Evolutionary conservation across 2,113 vertebrate genomes (phyloP).

Genomic region (Dunckerocampus dactyliophorus): DNA sequence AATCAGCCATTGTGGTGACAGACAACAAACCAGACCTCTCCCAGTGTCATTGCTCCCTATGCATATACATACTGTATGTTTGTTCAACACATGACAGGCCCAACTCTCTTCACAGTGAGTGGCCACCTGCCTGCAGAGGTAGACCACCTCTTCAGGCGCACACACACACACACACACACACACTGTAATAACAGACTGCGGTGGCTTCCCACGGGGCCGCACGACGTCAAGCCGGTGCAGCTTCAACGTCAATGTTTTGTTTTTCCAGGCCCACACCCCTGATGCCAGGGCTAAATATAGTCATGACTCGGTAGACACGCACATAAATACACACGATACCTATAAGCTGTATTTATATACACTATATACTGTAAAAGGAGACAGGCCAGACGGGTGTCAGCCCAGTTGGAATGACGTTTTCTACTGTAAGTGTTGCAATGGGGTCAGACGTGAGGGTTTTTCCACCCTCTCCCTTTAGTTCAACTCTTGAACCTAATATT

Average conservation of each 20-base stretch:
- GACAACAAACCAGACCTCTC: slow-evolving; percentile 48
- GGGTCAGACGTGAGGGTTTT: slow-evolving; percentile 12
- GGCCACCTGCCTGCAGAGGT: slow-evolving; percentile 8
- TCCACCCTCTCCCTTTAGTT: slow-evolving; percentile 16
- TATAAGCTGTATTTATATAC: slow-evolving; percentile 30
- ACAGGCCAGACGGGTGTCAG: slow-evolving; percentile 61
- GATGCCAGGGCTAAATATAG: slow-evolving; percentile 67
- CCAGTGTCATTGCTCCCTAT: slow-evolving; percentile 7
- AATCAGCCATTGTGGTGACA: slow-evolving; percentile 46
- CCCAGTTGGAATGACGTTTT: slow-evolving; percentile 19
- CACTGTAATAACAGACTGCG: slow-evolving; percentile 59
- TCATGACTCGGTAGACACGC: slow-evolving; percentile 23
- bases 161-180: slow-evolving; percentile 10
- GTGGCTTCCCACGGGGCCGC: slow-evolving; percentile 43
- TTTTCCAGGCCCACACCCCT: slow-evolving; percentile 70
- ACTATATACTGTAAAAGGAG: slow-evolving; percentile 20
- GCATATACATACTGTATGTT: slow-evolving; percentile 3
- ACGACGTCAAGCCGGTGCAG: slow-evolving; percentile 53
- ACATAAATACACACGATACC: slow-evolving; percentile 32
- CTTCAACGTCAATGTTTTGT: slow-evolving; percentile 66
- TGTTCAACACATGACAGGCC: no score
- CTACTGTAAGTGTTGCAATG: slow-evolving; percentile 23
- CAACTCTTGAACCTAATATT: slow-evolving; percentile 1
- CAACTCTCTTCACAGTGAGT: no score
- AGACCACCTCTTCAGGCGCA: not conserved